Conservation (phyloP, 2,888 invertebrate genomes). For the Agrotis segetum region DNA sequence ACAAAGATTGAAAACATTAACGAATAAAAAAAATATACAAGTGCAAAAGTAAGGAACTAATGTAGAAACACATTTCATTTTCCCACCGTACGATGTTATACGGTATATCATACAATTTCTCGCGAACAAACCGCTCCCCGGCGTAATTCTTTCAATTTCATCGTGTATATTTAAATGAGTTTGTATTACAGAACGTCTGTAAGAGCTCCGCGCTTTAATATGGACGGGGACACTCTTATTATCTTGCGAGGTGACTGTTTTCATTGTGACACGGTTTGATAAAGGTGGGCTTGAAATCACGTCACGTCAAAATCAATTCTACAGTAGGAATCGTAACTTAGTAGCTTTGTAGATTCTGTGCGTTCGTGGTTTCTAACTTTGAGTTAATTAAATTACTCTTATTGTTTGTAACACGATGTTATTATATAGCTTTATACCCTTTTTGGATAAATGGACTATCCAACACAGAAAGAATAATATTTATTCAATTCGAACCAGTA, state of each 20-base stretch:
- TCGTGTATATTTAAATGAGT: constrained; percentile 89
- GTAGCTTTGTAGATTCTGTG: no score
- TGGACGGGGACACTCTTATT: constrained; percentile 86
- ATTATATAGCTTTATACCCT: no score
- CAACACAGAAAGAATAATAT: no score
- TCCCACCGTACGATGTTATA: constrained; percentile 29
- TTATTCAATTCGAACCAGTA: no score
- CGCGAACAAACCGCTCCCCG: constrained; percentile 66
- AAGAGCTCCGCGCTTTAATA: constrained; percentile 78
- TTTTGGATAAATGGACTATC: no score
- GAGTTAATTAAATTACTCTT: no score
- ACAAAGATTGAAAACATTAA: background rate
- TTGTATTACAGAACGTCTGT: constrained; percentile 82
- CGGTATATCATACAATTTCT: constrained; percentile 69
- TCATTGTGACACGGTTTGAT: constrained; percentile 65
- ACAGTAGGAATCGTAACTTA: no score
- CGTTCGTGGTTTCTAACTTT: no score
- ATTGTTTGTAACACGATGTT: no score
- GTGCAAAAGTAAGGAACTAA: constrained; percentile 11
- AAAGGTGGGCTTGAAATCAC: background rate
- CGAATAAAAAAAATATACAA: background rate
- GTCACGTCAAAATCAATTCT: no score
- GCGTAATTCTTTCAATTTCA: constrained; percentile 89
- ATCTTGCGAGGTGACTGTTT: constrained; percentile 74
- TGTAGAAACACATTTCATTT: constrained; percentile 47